A percentile compares a stretch with the other conserved stretches of the same genome.
Evolutionary conservation across 2,888 invertebrate species (phyloP).

Genomic region (Pediacus dermestoides): DNA sequence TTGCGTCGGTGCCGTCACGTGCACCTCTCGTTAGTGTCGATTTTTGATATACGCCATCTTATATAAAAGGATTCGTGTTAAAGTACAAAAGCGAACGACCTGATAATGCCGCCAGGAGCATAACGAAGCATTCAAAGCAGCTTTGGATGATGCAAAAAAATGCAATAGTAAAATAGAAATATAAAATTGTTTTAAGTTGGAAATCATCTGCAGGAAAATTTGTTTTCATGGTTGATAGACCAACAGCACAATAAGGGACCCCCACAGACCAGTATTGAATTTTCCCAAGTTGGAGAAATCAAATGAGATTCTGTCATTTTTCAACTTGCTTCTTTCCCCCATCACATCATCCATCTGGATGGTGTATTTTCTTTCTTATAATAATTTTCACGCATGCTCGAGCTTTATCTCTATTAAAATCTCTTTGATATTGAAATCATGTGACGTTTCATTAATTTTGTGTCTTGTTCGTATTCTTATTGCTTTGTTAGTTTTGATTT

Average conservation of each 20-base stretch:
- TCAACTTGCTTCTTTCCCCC: slow-evolving; percentile 29
- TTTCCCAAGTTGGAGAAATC: slow-evolving; percentile 20
- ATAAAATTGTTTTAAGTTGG: too few relatives aligned
- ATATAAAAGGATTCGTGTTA: slow-evolving; percentile 31
- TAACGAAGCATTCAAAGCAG: too few relatives aligned
- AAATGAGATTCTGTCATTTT: slow-evolving; percentile 41
- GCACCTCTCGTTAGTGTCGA: slow-evolving; percentile 48
- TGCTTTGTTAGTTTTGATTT: slow-evolving; percentile 36
- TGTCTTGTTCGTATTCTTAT: slow-evolving; percentile 45
- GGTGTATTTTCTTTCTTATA: slow-evolving; percentile 47
- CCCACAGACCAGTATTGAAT: slow-evolving; percentile 1
- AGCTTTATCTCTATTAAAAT: slow-evolving; percentile 51
- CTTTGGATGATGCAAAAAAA: too few relatives aligned
- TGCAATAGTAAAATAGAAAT: too few relatives aligned
- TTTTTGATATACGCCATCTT: slow-evolving; percentile 54
- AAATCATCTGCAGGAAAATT: too few relatives aligned
- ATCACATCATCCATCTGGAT: slow-evolving; percentile 22
- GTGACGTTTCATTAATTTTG: slow-evolving; percentile 51
- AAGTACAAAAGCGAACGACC: slow-evolving; percentile 1
- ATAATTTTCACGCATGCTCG: slow-evolving; percentile 52
- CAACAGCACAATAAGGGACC: too few relatives aligned
- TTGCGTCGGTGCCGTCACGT: slow-evolving; percentile 44
- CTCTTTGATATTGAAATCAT: slow-evolving; percentile 52
- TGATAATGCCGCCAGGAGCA: too few relatives aligned
- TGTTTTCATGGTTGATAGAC: slow-evolving; percentile 1